Conservation (phyloP, 2,888 invertebrate genomes). For the Callosobruchus maculatus region DNA sequence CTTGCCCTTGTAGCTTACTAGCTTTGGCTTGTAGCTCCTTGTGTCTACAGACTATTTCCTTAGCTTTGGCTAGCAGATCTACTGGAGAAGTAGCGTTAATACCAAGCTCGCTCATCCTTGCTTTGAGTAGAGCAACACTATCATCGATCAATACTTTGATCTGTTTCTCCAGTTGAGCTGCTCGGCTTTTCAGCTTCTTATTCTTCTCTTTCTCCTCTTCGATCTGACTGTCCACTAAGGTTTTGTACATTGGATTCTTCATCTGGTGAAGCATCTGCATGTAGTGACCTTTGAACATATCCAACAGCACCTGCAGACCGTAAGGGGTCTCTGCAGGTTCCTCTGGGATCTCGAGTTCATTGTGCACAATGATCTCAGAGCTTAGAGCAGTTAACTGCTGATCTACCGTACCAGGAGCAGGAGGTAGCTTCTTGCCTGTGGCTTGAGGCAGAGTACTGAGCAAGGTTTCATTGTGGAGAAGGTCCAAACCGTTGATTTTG, state of each 20-base stretch:
- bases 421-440: slow-evolving; percentile 70
- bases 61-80: slow-evolving; percentile 80
- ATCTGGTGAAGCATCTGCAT: slow-evolving; percentile 80
- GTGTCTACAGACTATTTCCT: slow-evolving; percentile 88
- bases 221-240: slow-evolving; percentile 70
- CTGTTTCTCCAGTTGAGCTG: slow-evolving; percentile 89
- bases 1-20: slow-evolving; percentile 80
- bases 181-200: slow-evolving; percentile 74
- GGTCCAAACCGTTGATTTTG: slow-evolving; percentile 82
- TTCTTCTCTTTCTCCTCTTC: slow-evolving; percentile 76
- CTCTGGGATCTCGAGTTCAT: slow-evolving; percentile 78
- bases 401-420: slow-evolving; percentile 89
- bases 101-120: slow-evolving; percentile 87
- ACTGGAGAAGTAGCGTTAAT: slow-evolving; percentile 84
- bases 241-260: slow-evolving; percentile 73
- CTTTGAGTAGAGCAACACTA: slow-evolving; percentile 83
- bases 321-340: slow-evolving; percentile 78
- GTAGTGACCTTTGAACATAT: slow-evolving; percentile 82
- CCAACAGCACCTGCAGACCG: slow-evolving; percentile 80
- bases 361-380: slow-evolving; percentile 67
- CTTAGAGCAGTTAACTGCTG: slow-evolving; percentile 79
- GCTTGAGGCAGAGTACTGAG: slow-evolving; percentile 78
- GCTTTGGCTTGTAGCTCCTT: slow-evolving; percentile 89
- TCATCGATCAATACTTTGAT: slow-evolving; percentile 89
- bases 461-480: slow-evolving; percentile 84